A percentile compares a stretch with the other conserved stretches of the same genome.
phyloP scores from a whole-genome alignment of 2,797 vertebrate species.

The Manis pentadactyla region DNA sequence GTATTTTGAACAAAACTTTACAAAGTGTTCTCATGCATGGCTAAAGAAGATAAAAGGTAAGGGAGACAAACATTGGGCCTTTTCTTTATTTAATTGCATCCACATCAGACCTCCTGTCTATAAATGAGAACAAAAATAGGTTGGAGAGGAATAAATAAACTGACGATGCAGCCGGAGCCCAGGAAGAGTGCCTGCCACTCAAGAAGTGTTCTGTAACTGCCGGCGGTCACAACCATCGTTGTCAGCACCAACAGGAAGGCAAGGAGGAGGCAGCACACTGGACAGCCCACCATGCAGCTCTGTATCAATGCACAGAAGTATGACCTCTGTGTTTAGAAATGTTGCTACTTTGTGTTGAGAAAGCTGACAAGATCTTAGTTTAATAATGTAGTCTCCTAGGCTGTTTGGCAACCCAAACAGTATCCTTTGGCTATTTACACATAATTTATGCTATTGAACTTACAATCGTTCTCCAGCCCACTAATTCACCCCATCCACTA shows the following conservation, averaged over 20 bases:
- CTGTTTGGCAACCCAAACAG: neutral
- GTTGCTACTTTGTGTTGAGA: slow-evolving; percentile 45
- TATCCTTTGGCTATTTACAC: neutral
- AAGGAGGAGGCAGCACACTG: neutral
- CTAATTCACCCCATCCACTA: slow-evolving; percentile 14
- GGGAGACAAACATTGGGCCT: neutral
- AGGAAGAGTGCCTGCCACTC: neutral
- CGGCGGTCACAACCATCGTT: neutral
- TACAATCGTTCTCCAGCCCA: neutral
- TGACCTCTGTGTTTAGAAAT: neutral
- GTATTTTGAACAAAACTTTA: neutral
- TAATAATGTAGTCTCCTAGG: neutral
- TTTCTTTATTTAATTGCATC: slow-evolving; percentile 20
- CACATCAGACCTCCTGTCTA: neutral
- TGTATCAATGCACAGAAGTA: neutral
- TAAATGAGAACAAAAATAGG: neutral
- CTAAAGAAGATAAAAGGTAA: neutral
- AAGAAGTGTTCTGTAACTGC: neutral
- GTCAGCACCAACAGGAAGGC: neutral
- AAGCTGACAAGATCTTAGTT: neutral
- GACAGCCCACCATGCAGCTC: neutral
- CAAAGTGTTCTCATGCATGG: neutral
- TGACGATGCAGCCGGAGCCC: neutral
- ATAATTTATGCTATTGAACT: slow-evolving; percentile 35
- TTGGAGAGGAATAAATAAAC: neutral